Evolutionary conservation across 2,113 vertebrate species (phyloP).

Genomic region (Mormoops blainvillei): DNA sequence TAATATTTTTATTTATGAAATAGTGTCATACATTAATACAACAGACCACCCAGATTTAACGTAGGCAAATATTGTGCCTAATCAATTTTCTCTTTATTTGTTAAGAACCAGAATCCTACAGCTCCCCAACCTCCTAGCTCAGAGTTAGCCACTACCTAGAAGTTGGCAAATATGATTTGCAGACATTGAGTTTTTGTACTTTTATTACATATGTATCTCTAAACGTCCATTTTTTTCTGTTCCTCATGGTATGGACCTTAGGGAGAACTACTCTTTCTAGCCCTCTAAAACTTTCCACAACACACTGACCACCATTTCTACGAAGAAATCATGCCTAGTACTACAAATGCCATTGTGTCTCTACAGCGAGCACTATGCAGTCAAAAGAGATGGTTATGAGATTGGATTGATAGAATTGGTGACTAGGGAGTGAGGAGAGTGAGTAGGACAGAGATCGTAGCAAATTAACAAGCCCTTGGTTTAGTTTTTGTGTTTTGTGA

Average conservation of each 20-base stretch:
- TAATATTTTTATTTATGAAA: conserved; percentile 43
- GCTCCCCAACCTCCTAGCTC: background rate
- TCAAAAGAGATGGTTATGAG: background rate
- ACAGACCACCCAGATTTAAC: conserved; percentile 19
- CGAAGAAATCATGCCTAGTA: background rate
- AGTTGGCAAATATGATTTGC: background rate
- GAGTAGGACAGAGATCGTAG: background rate
- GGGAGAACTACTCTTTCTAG: background rate
- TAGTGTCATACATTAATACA: background rate
- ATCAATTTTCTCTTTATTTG: background rate
- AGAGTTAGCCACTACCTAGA: background rate
- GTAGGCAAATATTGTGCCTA: background rate
- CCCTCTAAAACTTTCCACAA: background rate
- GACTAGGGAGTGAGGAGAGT: background rate
- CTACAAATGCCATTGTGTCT: background rate
- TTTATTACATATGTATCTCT: background rate
- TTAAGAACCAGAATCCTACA: background rate
- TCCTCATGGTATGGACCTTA: background rate
- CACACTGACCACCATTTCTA: background rate
- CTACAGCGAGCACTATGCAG: background rate
- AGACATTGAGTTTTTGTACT: background rate
- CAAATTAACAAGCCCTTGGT: background rate
- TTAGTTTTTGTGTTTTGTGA: background rate
- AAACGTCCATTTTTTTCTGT: background rate
- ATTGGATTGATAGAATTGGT: background rate